Base-by-base conservation (phyloP, 2,888 invertebrate species). In the Neria commutata region DNA sequence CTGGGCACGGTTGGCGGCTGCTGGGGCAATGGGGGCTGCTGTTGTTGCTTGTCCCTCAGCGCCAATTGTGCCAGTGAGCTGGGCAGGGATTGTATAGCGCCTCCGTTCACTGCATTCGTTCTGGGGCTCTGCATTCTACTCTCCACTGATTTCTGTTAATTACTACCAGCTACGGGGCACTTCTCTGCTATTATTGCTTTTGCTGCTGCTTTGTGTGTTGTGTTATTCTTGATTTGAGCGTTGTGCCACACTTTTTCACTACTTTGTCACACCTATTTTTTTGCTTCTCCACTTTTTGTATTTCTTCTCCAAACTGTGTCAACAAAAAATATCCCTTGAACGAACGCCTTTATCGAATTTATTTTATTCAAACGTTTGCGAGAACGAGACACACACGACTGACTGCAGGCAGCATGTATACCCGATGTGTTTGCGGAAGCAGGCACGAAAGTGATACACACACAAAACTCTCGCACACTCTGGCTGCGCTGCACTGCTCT, bases 21-120 rank as follows among this genome's bases (percentile, higher is more conserved):
- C 68, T 61, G 77, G 67, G 60, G 63, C 54, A 63, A 63, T 3
- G 8, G 33, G 4, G 3, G 34, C 5, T 29, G 50, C 4, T 29
- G 69, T 55, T 71, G 71, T 67, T 73, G 75, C 70, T 77, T 76
- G 66, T 76, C 77, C 65, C 76, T 70, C 62, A 77, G 60, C 48
- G 77, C 75, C 65, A 77, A 68, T 60, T 76, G 75, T 58, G 75
- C 77, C 72, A 75, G 59, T 60, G 76, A 74, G 70, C 73, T 72
- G 60, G 72, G 72, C 56, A 72, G 67, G 62, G 72, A 72, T 54
- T 72, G 71, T 45, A 72, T 72, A 60, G 72, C 72, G 62, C 70
- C 70, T 52, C 62, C 54, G 56, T 56, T 52, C 56, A 67, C 63
- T 45, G 67, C 68, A 67, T 77, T 77, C 61, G 77, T 69, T 69